Percentiles rank a stretch among this genome's conserved stretches.
Conservation (phyloP, 2,888 invertebrate species). For the Callimorpha dominula region DNA sequence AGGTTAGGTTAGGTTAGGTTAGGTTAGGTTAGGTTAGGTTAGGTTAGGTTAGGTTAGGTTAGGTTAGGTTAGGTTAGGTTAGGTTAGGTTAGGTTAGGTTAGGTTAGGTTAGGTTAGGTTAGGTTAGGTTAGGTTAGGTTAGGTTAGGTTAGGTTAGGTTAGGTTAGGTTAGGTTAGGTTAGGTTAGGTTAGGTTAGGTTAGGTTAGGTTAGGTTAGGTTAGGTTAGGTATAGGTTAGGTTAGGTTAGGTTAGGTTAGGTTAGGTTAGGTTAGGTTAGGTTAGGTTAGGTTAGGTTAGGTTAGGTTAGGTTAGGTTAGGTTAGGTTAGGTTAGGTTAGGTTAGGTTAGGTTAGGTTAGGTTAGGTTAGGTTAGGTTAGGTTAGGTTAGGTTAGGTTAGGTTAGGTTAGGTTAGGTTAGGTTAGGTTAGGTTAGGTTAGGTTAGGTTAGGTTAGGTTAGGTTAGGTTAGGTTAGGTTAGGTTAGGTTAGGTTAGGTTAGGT, state of each 20-base stretch:
- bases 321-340: conserved; percentile 50
- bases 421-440: conserved; percentile 42
- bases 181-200: conserved; percentile 48
- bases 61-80: conserved; percentile 51
- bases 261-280: conserved; percentile 47
- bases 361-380: conserved; percentile 48
- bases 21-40: conserved; percentile 50
- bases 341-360: conserved; percentile 49
- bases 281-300: conserved; percentile 49
- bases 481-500: conserved; percentile 46
- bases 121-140: conserved; percentile 44
- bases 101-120: conserved; percentile 50
- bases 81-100: conserved; percentile 49
- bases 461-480: conserved; percentile 35
- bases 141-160: conserved; percentile 47
- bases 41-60: conserved; percentile 50
- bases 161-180: conserved; percentile 39
- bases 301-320: conserved; percentile 49
- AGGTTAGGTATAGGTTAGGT: conserved; percentile 47
- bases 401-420: conserved; percentile 41
- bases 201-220: conserved; percentile 52
- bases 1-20: conserved; percentile 46
- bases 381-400: conserved; percentile 40
- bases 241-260: conserved; percentile 46
- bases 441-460: conserved; percentile 39